Percentiles rank a stretch among this genome's conserved stretches.
Conservation (phyloP, 2,888 invertebrate species). For the Drosophila leonis region DNA sequence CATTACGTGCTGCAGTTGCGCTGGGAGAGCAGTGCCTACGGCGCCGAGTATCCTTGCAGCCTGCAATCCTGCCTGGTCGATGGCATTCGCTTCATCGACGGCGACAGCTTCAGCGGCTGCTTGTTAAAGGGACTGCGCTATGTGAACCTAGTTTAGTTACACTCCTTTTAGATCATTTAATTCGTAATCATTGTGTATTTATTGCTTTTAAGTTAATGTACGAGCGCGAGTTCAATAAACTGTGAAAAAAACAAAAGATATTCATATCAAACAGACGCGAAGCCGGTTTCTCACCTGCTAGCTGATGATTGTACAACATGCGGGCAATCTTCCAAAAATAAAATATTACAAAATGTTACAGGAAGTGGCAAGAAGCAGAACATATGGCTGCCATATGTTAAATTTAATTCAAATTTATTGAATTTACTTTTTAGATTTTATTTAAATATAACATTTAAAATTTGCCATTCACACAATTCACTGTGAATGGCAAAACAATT, state of each 20-base stretch:
- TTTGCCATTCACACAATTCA: neutral
- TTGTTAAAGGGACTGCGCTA: slow-evolving; percentile 83
- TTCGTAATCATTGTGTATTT: slow-evolving; percentile 59
- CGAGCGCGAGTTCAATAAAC: slow-evolving; percentile 77
- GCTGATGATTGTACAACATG: slow-evolving; percentile 20
- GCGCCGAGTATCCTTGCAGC: slow-evolving; percentile 85
- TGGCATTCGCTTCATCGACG: slow-evolving; percentile 82
- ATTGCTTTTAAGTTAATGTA: slow-evolving; percentile 68
- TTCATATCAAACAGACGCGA: slow-evolving; percentile 31
- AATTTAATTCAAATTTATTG: neutral
- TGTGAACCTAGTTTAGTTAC: slow-evolving; percentile 78
- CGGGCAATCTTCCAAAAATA: slow-evolving; percentile 13
- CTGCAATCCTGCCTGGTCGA: slow-evolving; percentile 80
- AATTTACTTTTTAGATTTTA: neutral
- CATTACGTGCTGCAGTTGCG: slow-evolving; percentile 81
- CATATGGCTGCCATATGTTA: neutral
- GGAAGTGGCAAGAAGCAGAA: neutral
- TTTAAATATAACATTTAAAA: neutral
- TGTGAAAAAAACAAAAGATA: slow-evolving; percentile 38
- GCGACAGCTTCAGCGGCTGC: slow-evolving; percentile 79
- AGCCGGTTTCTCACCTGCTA: slow-evolving; percentile 58
- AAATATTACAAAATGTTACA: neutral
- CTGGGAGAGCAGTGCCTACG: slow-evolving; percentile 81
- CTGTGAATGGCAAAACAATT: neutral
- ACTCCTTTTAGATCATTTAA: slow-evolving; percentile 21